Percentiles rank a stretch among this genome's conserved stretches.
These are phyloP conservation scores for Caenorhabditis latens DNA, from an alignment of 1,140 invertebrate genomes.

Conservation along the genomic window DNA sequence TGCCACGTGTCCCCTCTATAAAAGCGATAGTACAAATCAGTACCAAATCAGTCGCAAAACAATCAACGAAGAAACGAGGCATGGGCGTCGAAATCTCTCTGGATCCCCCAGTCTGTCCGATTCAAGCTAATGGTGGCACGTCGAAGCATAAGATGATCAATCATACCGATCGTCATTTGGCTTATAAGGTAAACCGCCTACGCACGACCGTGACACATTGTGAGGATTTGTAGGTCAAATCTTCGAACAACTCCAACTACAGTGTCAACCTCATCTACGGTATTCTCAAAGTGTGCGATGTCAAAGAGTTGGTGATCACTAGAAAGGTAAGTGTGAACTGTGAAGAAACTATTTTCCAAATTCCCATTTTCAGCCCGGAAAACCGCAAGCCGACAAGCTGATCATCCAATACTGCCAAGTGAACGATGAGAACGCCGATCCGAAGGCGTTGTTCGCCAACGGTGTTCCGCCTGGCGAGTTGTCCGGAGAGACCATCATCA, in stretches of 20 bases:
- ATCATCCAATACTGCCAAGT: constrained; percentile 48
- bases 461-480: constrained; percentile 14
- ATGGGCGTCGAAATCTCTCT: constrained; percentile 55
- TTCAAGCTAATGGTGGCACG: constrained; percentile 39
- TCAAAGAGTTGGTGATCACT: constrained; percentile 32
- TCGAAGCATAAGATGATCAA: constrained; percentile 60
- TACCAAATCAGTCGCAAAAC: neutral
- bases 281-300: constrained; percentile 35
- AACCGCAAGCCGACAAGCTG: constrained; percentile 49
- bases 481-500: constrained; percentile 50
- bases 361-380: constrained; percentile 50
- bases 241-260: constrained; percentile 59
- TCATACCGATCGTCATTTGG: constrained; percentile 48
- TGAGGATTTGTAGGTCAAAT: constrained; percentile 22
- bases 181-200: constrained; percentile 31
- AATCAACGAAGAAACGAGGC: neutral
- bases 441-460: constrained; percentile 24
- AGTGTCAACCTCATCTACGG: constrained; percentile 55
- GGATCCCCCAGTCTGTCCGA: constrained; percentile 50
- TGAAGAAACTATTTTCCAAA: too few relatives aligned
- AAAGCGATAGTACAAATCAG: neutral
- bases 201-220: too few relatives aligned
- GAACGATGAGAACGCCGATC: constrained; percentile 30
- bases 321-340: constrained; percentile 20
- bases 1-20: neutral